Evolutionary conservation across 2,113 vertebrate genomes (phyloP), one percentile per base, ranked within the genome.

Genomic region (Corapipo altera): DNA sequence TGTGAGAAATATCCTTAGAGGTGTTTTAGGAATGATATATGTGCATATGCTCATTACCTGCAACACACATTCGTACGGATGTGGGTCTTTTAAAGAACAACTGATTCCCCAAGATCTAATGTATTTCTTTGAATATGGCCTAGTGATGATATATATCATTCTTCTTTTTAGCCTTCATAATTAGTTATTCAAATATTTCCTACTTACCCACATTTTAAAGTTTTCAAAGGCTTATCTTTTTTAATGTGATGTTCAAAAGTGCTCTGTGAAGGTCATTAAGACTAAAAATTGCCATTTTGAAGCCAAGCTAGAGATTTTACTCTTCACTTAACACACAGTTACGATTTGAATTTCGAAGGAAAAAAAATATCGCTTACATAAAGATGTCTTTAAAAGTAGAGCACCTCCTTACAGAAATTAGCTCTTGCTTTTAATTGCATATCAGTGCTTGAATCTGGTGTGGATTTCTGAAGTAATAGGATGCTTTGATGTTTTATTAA

Each of bases 401-500:
- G 76, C 88, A 94, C 83, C 69, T 96, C 95, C 93, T 96, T 95
- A 88, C 78, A 97, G 96, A 96, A 97, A 98, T 97, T 97, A 97
- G 87, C 95, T 95, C 97, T 96, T 96, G 96, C 94, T 97, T 97
- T 97, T 98, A 98, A 98, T 98, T 98, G 95, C 94, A 51, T 96
- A 92, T 96, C 94, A 91, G 91, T 96, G 66, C 92, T 97, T 94
- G 74, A 95, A 95, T 96, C 91, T 97, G 76, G 67, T 97, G 84
- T 96, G 95, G 88, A 94, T 97, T 98, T 98, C 97, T 97, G 96
- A 98, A 97, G 95, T 93, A 95, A 91, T 77, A n/a, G 84, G 55
- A 86, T 92, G 88, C 96, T 98, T 98, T 98, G 97, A 98, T 98
- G 97, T 97, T 98, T 98, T 97, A 98, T 98, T 97, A 97, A 97